Conservation (phyloP, 1,140 invertebrate species). For the Thaumetopoea pityocampa region DNA sequence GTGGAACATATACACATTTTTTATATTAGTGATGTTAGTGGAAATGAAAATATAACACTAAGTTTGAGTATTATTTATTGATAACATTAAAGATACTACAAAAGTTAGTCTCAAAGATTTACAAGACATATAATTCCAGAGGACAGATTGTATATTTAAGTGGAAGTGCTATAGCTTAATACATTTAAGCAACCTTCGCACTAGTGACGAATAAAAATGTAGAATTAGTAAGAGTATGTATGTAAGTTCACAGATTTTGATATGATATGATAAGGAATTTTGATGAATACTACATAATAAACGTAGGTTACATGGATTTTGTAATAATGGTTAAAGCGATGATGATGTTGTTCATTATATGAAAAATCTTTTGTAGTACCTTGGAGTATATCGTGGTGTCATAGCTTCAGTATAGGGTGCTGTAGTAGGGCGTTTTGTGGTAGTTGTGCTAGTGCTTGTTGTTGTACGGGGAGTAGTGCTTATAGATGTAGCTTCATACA, state of each 20-base stretch:
- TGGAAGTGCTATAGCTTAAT: no score
- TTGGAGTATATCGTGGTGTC: conserved; percentile 70
- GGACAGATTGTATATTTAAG: conserved; percentile 6
- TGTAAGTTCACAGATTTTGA: no score
- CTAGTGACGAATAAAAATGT: no score
- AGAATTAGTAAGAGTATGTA: no score
- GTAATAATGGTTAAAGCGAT: conserved; percentile 41
- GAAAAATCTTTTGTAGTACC: conserved; percentile 77
- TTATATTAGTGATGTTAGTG: conserved; percentile 25
- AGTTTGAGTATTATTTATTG: conserved; percentile 9
- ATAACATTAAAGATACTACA: conserved; percentile 60
- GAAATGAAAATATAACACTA: conserved; percentile 16
- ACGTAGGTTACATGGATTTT: conserved; percentile 28
- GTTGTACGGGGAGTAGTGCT: conserved; percentile 66
- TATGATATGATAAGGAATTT: conserved; percentile 11
- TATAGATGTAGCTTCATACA: conserved; percentile 64
- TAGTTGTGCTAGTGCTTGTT: conserved; percentile 64
- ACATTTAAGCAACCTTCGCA: no score
- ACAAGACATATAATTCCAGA: conserved; percentile 17
- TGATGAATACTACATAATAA: conserved; percentile 17
- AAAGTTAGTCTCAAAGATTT: conserved; percentile 35
- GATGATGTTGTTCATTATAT: conserved; percentile 33
- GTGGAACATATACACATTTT: conserved; percentile 1
- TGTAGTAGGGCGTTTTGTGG: conserved; percentile 66
- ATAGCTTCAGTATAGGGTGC: conserved; percentile 69